Evolutionary conservation across 1,140 invertebrate genomes (phyloP).

Genomic region (Pseudomyrmex dendroicus): DNA sequence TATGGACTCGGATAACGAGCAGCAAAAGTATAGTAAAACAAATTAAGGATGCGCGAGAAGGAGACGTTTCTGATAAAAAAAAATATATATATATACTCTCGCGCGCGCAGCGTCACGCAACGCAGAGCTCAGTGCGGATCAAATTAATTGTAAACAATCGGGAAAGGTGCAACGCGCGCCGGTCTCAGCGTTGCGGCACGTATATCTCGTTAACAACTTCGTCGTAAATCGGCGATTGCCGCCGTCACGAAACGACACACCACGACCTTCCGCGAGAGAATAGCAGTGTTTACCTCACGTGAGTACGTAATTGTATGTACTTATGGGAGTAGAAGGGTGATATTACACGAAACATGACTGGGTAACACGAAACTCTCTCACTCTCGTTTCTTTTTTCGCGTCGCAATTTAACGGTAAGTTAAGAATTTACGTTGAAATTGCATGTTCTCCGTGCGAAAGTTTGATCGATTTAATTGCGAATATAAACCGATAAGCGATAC

Average conservation of each 20-base stretch:
- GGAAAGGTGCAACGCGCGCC: not conserved
- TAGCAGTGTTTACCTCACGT: too few relatives aligned
- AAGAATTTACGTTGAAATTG: too few relatives aligned
- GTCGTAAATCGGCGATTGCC: slow-evolving; percentile 45
- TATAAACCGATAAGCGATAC: too few relatives aligned
- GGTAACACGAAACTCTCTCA: too few relatives aligned
- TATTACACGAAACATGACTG: not conserved
- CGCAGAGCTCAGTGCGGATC: not conserved
- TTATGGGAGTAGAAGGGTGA: too few relatives aligned
- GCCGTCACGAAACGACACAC: not conserved
- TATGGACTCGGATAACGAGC: not conserved
- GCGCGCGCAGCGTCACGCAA: slow-evolving; percentile 5
- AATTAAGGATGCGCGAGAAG: not conserved
- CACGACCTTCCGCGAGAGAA: not conserved
- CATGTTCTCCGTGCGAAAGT: too few relatives aligned
- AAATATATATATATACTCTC: not conserved
- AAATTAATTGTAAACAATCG: slow-evolving; percentile 55
- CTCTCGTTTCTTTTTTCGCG: too few relatives aligned
- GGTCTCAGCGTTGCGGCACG: not conserved
- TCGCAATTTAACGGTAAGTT: too few relatives aligned
- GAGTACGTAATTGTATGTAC: too few relatives aligned
- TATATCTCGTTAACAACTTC: slow-evolving; percentile 30
- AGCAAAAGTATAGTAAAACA: not conserved
- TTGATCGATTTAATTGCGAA: too few relatives aligned
- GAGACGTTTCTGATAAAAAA: not conserved